These are phyloP conservation scores for Rhimphoctona megacephalus DNA, from an alignment of 2,888 invertebrate genomes.

Conservation along the genomic window DNA sequence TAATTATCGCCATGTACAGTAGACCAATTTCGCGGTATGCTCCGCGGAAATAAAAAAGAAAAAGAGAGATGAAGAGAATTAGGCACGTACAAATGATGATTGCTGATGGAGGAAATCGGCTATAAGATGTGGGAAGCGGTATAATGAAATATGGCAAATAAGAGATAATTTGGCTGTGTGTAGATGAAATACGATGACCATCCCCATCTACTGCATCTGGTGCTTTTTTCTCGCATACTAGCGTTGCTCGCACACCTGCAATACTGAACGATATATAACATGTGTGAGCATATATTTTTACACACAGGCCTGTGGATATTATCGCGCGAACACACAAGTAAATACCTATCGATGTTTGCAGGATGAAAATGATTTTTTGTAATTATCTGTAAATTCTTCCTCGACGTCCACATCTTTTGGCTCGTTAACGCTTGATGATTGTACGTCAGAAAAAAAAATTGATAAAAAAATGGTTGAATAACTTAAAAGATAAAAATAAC, in stretches of 20 bases:
- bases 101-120: slow-evolving; percentile 12
- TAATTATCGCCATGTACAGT: not conserved
- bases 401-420: slow-evolving; percentile 5
- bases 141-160: slow-evolving; percentile 3
- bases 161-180: slow-evolving; percentile 40
- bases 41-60: not conserved
- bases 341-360: not conserved
- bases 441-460: not conserved
- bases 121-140: slow-evolving; percentile 20
- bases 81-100: not conserved
- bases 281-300: not conserved
- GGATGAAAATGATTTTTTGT: not conserved
- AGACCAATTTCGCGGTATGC: not conserved
- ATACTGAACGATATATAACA: slow-evolving; percentile 1
- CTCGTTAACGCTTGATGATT: not conserved
- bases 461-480: not conserved
- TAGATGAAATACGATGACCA: slow-evolving; percentile 36
- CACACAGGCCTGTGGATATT: not conserved
- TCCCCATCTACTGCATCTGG: slow-evolving; percentile 61
- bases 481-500: not conserved
- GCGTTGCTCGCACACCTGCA: slow-evolving; percentile 62
- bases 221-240: slow-evolving; percentile 49
- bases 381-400: not conserved
- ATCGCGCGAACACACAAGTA: not conserved
- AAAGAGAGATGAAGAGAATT: not conserved